Base-by-base conservation (phyloP, 2,888 invertebrate species). In the Itoplectis maculator region DNA sequence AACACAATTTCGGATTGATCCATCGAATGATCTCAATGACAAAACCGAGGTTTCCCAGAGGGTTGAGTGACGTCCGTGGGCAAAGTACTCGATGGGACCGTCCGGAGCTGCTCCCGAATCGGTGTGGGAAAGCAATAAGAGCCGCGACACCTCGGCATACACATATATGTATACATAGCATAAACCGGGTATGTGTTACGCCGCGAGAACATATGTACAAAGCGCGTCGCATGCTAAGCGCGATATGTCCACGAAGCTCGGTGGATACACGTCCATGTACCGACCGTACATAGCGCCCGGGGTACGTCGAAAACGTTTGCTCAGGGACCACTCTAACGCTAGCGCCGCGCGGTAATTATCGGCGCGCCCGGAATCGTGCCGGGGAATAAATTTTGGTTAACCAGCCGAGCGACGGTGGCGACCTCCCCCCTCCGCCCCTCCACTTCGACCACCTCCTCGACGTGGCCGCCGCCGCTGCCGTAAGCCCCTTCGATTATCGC, bases 381-480 rank as follows among this genome's bases (percentile, higher is more conserved):
- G 81, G 70, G 84, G 88, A 88, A 88, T 88, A 89, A 86, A 89
- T 88, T 88, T 86, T 72, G 79, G 80, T 84, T 81, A 84, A 79
- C 80, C 75, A 35, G 47, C 77, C 2, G 29, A 18, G 63, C 72
- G 63, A 75, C 75, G 56, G 63, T 63, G 78, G 69, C 68, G 70
- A 15, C 54, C 68, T 37, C 45, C 23, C n/a, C n/a, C n/a, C n/a
- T n/a, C n/a, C n/a, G n/a, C n/a, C n/a, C n/a, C n/a, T n/a, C 29
- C 49, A 42, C 29, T 20, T 73, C 68, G 42, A 9, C 66, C 51
- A 23, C 35, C 56, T 45, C 69, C 49, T 59, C 76, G 35, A 45
- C 61, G 18, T 73, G 29, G 42, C 37, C 49, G 68, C 54, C 29
- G 29, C 29, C 29, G 45, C 45, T 42, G 61, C 51, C 49, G 61